Percentiles rank a stretch among this genome's conserved stretches.
phyloP scores from a whole-genome alignment of 2,113 vertebrate genomes.

The Callionymus lyra region DNA sequence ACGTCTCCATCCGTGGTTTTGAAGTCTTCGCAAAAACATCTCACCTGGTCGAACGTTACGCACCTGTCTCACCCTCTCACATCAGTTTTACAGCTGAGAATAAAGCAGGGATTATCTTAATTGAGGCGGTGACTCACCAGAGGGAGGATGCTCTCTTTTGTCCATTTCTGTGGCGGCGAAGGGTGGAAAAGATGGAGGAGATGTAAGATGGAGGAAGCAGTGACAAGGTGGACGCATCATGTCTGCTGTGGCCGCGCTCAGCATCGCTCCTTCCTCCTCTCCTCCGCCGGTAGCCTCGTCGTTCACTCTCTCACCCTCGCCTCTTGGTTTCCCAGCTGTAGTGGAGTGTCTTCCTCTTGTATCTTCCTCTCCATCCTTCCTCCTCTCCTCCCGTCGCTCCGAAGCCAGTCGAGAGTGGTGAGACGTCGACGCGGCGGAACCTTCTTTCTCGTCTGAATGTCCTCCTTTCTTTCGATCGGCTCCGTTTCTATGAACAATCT shows the following conservation, averaged over 20 bases:
- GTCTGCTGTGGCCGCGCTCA: slow-evolving; percentile 12
- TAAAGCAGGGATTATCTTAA: not conserved
- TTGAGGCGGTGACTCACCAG: not conserved
- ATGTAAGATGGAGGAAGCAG: slow-evolving; percentile 62
- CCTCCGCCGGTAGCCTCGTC: slow-evolving; percentile 17
- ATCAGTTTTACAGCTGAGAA: not conserved
- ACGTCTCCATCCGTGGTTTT: not conserved
- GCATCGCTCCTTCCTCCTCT: slow-evolving; percentile 10
- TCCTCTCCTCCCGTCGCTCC: slow-evolving; percentile 9
- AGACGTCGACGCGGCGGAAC: slow-evolving; percentile 2
- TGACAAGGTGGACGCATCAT: slow-evolving; percentile 48
- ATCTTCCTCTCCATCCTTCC: slow-evolving; percentile 25
- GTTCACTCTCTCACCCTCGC: slow-evolving; percentile 24
- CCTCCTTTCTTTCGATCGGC: not conserved
- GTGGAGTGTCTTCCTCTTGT: slow-evolving; percentile 13
- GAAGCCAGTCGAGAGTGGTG: not conserved
- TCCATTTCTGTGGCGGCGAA: slow-evolving; percentile 6
- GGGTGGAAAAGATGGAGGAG: slow-evolving; percentile 60
- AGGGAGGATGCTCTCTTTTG: slow-evolving; percentile 13
- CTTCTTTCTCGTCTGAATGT: slow-evolving; percentile 1
- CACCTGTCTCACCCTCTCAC: no score
- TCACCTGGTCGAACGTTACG: no score
- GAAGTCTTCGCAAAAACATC: not conserved
- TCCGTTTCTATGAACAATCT: slow-evolving; percentile 4
- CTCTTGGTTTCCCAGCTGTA: slow-evolving; percentile 11